Conservation (phyloP, 2,113 vertebrate genomes). For the Fulica atra region DNA sequence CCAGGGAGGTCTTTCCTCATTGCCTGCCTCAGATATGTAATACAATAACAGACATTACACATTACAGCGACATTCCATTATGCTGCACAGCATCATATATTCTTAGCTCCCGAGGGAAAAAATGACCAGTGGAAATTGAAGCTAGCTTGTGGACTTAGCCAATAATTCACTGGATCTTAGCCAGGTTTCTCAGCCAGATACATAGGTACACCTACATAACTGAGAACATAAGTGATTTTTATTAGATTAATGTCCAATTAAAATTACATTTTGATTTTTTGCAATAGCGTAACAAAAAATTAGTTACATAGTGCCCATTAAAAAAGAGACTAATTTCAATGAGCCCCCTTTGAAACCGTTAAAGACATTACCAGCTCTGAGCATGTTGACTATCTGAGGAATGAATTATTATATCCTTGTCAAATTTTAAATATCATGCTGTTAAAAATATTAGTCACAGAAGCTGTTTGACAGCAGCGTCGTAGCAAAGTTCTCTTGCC, state of each 20-base stretch:
- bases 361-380: slow-evolving; percentile 67
- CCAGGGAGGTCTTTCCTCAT: background rate
- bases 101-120: slow-evolving; percentile 52
- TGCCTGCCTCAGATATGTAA: slow-evolving; percentile 9
- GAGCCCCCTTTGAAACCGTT: slow-evolving; percentile 59
- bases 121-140: slow-evolving; percentile 58
- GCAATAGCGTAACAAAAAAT: slow-evolving; percentile 40
- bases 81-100: slow-evolving; percentile 45
- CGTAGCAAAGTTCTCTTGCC: slow-evolving; percentile 47
- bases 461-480: slow-evolving; percentile 64
- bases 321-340: slow-evolving; percentile 39
- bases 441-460: slow-evolving; percentile 78
- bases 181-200: background rate
- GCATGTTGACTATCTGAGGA: slow-evolving; percentile 67
- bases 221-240: slow-evolving; percentile 40
- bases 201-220: background rate
- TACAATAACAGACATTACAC: slow-evolving; percentile 7
- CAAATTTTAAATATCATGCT: slow-evolving; percentile 77
- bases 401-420: slow-evolving; percentile 75
- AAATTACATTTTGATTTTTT: slow-evolving; percentile 58
- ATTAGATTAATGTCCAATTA: slow-evolving; percentile 24
- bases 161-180: slow-evolving; percentile 29
- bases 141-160: slow-evolving; percentile 21
- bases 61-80: slow-evolving; percentile 59
- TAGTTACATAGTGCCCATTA: background rate